A percentile compares a stretch with the other conserved stretches of the same genome.
phyloP scores from a whole-genome alignment of 1,140 invertebrate genomes.

The Glossosoma conforme region DNA sequence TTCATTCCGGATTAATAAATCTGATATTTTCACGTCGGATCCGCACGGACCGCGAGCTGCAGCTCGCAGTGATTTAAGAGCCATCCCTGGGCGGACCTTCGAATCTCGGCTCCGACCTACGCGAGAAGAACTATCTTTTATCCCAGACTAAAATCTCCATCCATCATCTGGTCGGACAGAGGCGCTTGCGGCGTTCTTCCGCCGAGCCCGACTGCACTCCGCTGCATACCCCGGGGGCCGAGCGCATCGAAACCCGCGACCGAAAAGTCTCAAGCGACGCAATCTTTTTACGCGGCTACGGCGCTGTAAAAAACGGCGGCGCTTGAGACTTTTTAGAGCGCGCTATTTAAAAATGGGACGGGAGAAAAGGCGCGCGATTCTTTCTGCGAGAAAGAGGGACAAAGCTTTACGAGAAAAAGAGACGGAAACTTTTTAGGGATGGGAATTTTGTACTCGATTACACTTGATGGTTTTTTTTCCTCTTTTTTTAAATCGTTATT shows the following conservation, averaged over 20 bases:
- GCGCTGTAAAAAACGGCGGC: constrained; percentile 25
- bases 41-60: too few relatives aligned
- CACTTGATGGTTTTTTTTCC: too few relatives aligned
- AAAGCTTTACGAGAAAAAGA: background rate
- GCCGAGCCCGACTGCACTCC: constrained; percentile 1
- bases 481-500: too few relatives aligned
- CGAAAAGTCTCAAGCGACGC: constrained; percentile 22
- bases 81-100: background rate
- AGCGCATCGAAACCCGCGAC: background rate
- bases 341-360: constrained; percentile 26
- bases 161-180: constrained; percentile 30
- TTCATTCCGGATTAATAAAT: constrained; percentile 1
- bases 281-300: constrained; percentile 18
- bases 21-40: background rate
- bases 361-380: constrained; percentile 14
- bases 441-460: too few relatives aligned
- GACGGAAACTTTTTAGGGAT: too few relatives aligned
- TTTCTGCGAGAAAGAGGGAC: background rate
- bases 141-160: constrained; percentile 32
- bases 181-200: constrained; percentile 19
- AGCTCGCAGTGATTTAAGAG: background rate
- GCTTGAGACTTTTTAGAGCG: constrained; percentile 25
- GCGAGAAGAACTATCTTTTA: constrained; percentile 32
- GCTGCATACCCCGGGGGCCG: constrained; percentile 18
- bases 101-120: constrained; percentile 19